Evolutionary conservation across 2,113 vertebrate species (phyloP), one percentile per base, ranked within the genome.

Genomic region (Pavo muticus): DNA sequence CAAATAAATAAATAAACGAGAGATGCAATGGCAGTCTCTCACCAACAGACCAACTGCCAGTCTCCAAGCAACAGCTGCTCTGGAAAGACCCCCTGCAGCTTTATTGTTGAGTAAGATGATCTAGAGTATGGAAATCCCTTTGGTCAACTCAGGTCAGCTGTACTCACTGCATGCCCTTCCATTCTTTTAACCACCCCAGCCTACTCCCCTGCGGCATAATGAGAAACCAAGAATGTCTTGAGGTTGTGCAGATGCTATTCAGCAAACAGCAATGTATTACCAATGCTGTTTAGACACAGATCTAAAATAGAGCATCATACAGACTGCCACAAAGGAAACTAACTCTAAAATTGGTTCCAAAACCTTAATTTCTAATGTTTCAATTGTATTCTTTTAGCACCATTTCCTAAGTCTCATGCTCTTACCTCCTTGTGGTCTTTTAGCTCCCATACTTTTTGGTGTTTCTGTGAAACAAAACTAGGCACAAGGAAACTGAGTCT

Each of bases 371-470:
- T 67, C 45, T 67, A 35, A 2, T 74, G 29, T 71, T 93, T 83
- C 39, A 29, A 3, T 4, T 2, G 4, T 42, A 5, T 40, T 37
- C 25, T 42, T 85, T 82, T 32, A 35, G 39, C n/a, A 27, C 4
- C 23, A 27, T 6, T 70, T 11, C 5, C 29, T 70, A 6, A 61
- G 56, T 29, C 35, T 60, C 6, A 32, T 80, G 19, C 30, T 89
- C 15, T 59, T 45, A 35, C 16, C 29, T 24, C 25, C 11, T 17
- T 73, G 24, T 27, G 68, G 47, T 24, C 10, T 61, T 50, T 85
- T 65, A 67, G 21, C 7, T 63, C 9, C 9, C 0, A 0, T 47
- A 61, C 61, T 70, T 76, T 54, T 24, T 39, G 27, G 4, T 24
- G 5, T 21, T 84, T 76, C 37, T 78, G 11, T 61, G 19, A 82